Conservation (phyloP, 2,888 invertebrate genomes). For the Drosophila pseudotalamancana region DNA sequence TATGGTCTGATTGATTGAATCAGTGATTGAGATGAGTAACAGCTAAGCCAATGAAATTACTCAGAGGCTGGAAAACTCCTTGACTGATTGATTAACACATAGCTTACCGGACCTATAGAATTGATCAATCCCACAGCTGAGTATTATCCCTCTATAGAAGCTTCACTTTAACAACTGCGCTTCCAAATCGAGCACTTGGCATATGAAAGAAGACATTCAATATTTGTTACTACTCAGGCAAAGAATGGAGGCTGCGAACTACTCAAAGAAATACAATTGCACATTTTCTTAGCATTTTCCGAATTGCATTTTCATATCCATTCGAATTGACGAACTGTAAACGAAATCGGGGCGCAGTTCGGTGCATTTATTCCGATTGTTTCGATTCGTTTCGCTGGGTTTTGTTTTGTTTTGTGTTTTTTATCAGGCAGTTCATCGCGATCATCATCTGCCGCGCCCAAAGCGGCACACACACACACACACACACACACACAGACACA, state of each 20-base stretch:
- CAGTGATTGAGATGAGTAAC: too few species aligned
- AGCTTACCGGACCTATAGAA: too few species aligned
- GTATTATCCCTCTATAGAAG: background rate
- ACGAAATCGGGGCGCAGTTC: conserved; percentile 40
- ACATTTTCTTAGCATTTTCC: background rate
- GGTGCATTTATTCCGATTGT: conserved; percentile 50
- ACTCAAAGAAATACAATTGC: too few species aligned
- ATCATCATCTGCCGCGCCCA: conserved; percentile 45
- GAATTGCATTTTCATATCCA: background rate
- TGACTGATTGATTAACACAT: background rate
- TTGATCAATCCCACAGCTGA: too few species aligned
- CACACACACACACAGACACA: background rate
- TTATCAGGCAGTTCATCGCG: conserved; percentile 34
- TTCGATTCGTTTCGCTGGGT: conserved; percentile 30
- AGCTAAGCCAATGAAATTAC: too few species aligned
- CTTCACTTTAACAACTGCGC: background rate
- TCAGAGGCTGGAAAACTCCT: background rate
- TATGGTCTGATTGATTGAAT: background rate
- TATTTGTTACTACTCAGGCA: too few species aligned
- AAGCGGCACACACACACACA: background rate
- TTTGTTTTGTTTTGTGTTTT: conserved; percentile 31
- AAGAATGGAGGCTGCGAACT: too few species aligned
- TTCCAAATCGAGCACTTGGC: too few species aligned
- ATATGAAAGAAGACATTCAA: too few species aligned
- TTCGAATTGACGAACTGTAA: background rate